Base-by-base conservation (phyloP, 2,888 invertebrate species). In the Pyralis farinalis region DNA sequence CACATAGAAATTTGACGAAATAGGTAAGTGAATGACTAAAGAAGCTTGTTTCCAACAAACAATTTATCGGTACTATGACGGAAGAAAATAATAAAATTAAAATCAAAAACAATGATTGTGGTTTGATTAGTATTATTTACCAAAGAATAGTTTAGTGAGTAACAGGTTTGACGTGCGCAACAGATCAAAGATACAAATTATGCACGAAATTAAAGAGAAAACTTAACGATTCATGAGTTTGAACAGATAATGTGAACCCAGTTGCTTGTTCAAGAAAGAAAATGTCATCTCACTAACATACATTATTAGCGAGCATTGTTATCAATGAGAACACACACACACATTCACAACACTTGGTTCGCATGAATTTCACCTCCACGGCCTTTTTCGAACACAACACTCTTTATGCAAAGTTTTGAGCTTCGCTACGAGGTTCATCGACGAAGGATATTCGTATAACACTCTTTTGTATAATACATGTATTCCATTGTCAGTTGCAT, bases 311-410 rank as follows among this genome's bases (percentile, higher is more conserved):
- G 29, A 36, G 35, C 29, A 36, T 36, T 20, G 28, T 29, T 16
- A 3, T 3, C 16, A 16, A 16, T 16, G 16, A 16, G 16, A 29
- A 20, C 11, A 10, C 34, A 21, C 22, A 29, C 28, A 36, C 10
- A 36, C 10, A 20, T 12, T 28, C 36, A 20, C 29, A n/a, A 28
- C 8, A 12, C 21, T 39, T 35, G 35, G 9, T 25, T 21, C 22
- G 21, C 28, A 32, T 28, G 31, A 34, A 33, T 42, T 39, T 62
- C 55, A 74, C 58, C 53, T 69, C 72, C 71, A 71, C 22, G 71
- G 58, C 16, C 12, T 42, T 47, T 51, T 59, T 37, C 11, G 25
- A 12, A 16, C 9, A 11, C 20, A 10, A 8, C 20, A 25, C 1
- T 32, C 9, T 39, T 16, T 28, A 12, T 12, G 33, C 12, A 22